Percentiles rank a stretch among this genome's conserved stretches.
phyloP scores from a whole-genome alignment of 2,797 vertebrate genomes.

The Tachyglossus aculeatus region DNA sequence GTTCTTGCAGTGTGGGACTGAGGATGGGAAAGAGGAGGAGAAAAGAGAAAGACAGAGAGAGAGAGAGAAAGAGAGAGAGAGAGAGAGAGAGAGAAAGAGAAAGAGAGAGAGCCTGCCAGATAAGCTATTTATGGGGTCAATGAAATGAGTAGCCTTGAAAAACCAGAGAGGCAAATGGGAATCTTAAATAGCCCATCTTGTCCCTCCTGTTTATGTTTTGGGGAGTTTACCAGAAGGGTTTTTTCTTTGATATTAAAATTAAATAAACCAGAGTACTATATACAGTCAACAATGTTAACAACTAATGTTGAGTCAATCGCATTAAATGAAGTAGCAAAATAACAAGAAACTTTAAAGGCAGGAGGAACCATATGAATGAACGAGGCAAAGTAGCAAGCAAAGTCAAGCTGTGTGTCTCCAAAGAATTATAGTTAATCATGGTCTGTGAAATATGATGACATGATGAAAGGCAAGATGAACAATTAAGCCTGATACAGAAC shows the following conservation, averaged over 20 bases:
- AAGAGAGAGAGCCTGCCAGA: no score
- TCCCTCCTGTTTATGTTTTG: not conserved
- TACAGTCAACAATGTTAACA: constrained; percentile 13
- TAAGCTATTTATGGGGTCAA: no score
- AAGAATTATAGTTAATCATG: constrained; percentile 5
- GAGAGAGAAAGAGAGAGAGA: no score
- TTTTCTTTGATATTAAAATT: constrained; percentile 8
- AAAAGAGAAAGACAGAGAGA: no score
- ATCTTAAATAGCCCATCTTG: not conserved
- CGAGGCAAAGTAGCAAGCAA: constrained; percentile 17
- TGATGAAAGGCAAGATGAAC: constrained; percentile 54
- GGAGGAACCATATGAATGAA: constrained; percentile 3
- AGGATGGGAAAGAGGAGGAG: no score
- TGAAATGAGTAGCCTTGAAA: no score
- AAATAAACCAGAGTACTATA: not conserved
- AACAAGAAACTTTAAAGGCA: constrained; percentile 7
- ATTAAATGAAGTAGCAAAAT: constrained; percentile 16
- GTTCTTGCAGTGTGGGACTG: no score
- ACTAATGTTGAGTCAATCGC: not conserved
- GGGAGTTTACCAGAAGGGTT: constrained; percentile 10
- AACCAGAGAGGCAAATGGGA: not conserved
- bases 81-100: no score
- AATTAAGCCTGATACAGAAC: constrained; percentile 48
- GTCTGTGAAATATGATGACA: constrained; percentile 31
- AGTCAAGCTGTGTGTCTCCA: constrained; percentile 21